A percentile compares a stretch with the other conserved stretches of the same genome.
These are phyloP conservation scores for Neodiprion fabricii DNA, from an alignment of 1,140 invertebrate species.

Conservation along the genomic window DNA sequence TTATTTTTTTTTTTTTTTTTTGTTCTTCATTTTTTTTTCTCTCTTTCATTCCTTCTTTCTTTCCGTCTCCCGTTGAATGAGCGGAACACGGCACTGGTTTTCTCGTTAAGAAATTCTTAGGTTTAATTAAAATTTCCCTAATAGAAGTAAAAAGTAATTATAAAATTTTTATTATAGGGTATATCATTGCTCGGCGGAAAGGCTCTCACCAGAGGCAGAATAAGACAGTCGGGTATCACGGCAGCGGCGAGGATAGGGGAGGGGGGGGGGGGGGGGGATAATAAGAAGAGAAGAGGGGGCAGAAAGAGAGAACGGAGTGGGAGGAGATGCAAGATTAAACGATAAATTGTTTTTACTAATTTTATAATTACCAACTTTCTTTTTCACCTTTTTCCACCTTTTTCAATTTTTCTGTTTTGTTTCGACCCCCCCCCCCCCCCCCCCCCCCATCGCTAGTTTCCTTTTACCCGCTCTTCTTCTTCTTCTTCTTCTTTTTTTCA, in stretches of 20 bases:
- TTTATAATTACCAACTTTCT: constrained; percentile 44
- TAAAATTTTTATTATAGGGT: constrained; percentile 55
- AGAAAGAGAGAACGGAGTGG: constrained; percentile 25
- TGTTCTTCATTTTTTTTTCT: constrained; percentile 25
- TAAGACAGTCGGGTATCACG: neutral
- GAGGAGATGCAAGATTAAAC: constrained; percentile 45
- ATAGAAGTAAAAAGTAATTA: constrained; percentile 57
- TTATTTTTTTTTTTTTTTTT: neutral
- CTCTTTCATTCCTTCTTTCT: constrained; percentile 18
- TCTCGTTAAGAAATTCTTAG: constrained; percentile 51
- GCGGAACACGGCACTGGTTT: constrained; percentile 29
- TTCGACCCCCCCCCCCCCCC: neutral
- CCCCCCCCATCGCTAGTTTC: neutral
- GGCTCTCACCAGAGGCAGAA: constrained; percentile 3
- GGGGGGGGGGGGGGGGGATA: constrained; percentile 15
- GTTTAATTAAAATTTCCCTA: constrained; percentile 57
- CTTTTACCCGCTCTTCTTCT: neutral
- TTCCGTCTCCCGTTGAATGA: constrained; percentile 12
- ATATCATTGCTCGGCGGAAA: constrained; percentile 33
- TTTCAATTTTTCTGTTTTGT: constrained; percentile 24
- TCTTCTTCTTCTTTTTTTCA: neutral
- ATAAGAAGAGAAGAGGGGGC: constrained; percentile 5
- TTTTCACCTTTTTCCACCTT: neutral
- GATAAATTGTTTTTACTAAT: constrained; percentile 56
- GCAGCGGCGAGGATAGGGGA: neutral